Base-by-base conservation (phyloP, 2,113 vertebrate genomes). In the Nymphicus hollandicus region DNA sequence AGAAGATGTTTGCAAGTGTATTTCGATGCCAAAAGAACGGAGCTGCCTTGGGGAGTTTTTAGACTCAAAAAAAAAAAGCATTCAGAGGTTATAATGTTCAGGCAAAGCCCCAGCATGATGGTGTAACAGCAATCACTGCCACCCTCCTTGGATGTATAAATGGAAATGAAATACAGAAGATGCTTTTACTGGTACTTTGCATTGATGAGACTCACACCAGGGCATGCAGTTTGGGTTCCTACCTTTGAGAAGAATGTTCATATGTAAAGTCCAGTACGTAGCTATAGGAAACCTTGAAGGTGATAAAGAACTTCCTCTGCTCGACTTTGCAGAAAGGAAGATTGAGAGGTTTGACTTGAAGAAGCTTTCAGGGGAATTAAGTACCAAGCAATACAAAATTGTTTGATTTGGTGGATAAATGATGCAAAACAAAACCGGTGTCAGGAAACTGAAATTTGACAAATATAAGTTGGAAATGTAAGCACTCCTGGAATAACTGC, bases 331-430 rank as follows among this genome's bases (percentile, higher is more conserved):
- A 35, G 74, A 65, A 88, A 58, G 58, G 39, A 52, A 53, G 24
- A 37, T 49, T 37, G 64, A 35, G 55, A 70, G 25, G 64, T 71
- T 83, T 72, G 49, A 20, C 13, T 56, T 61, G 68, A 66, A 76
- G 73, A 81, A 73, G 18, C 29, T 92, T 80, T 70, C 13, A 15
- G 14, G 49, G 37, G 43, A 77, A 76, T 25, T 11, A 64, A 63
- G 50, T 46, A 68, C 46, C 43, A 23, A 64, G 76, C 50, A 37
- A 55, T 55, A 33, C 23, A 77, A 31, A 86, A 61, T 78, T 35
- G 47, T 91, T 93, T 90, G 53, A 71, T 94, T 61, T 84, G 50
- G 24, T 69, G 55, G 50, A 88, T 91, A 88, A 94, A 74, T 25
- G 58, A 53, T 43, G 46, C 31, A 39, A 92, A 80, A 27, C 50